Base-by-base conservation (phyloP, 2,888 invertebrate genomes). In the Seira ritae region DNA sequence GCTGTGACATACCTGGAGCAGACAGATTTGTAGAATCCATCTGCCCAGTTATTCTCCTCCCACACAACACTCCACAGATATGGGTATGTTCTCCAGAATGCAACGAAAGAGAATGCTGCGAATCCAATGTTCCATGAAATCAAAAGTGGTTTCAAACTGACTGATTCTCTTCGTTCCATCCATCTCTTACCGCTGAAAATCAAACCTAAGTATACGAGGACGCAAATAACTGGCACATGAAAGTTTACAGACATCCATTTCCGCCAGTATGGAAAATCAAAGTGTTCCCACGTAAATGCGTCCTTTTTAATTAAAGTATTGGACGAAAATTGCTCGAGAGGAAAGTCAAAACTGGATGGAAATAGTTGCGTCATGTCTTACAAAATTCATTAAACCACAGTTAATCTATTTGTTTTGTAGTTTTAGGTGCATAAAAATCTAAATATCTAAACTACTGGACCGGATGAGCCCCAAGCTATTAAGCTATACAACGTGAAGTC, bases 1-100 rank as follows among this genome's bases (percentile, higher is more conserved):
- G n/a, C n/a, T n/a, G n/a, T n/a, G n/a, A n/a, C n/a, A n/a, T 72
- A 79, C 82, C 82, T 84, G 0, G 82, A 82, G 55, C 86, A 84
- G 23, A 86, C 70, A 12, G 83, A 73, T 12, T 50, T 66, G 68
- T 84, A 71, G 46, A 83, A 80, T 1, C 80, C 84, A 67, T 84
- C 71, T 22, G 20, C 19, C 15, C 42, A 31, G 3, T 71, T 50
- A n/a, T n/a, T n/a, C n/a, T n/a, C n/a, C n/a, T 17, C 19, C 75
- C 68, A 68, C 24, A 84, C 24, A 62, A 80, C 74, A 24, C 4
- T 60, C 22, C 73, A 42, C 55, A 84, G 60, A 62, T 86, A 82
- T 12, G 84, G 86, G 55, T 84, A 76, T 10, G 84, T 80, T n/a
- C 84, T 72, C 12, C 67, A 17, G 42, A 86, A 86, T 0, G 83